Evolutionary conservation across 1,140 invertebrate genomes (phyloP), one percentile per base, ranked within the genome.

Genomic region (Aporrectodea caliginosa): DNA sequence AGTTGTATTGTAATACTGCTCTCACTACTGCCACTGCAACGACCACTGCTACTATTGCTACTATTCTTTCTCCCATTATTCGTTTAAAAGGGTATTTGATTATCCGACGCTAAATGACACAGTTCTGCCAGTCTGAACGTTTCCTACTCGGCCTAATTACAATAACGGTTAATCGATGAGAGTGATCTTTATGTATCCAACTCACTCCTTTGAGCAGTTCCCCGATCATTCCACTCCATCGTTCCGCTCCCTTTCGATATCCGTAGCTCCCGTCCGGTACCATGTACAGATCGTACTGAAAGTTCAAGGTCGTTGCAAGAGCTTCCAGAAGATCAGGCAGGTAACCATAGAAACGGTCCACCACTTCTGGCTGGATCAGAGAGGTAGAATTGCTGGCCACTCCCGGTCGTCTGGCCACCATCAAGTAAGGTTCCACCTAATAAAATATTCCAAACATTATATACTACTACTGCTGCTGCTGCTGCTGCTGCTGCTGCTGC

Each of bases 221-320:
- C 73, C 92, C 90, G 33, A 97, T 91, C 93, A 98, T 95, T 82
- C 95, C 96, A 84, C 92, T 93, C 95, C 95, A 98, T 84, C 93
- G 81, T 33, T 82, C 85, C 27, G 83, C 89, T 29, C 16, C 34
- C 69, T 77, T 69, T 32, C 69, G 32, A 43, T 77, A 75, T 0
- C 79, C 79, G 75, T 77, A 80, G 27, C 69, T 80, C 31, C 75
- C 75, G 68, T 80, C 79, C 27, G 75, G 75, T 12, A 73, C 75
- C n/a, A 72, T 32, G 35, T 76, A 35, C 16, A 77, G 34, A n/a
- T 80, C 79, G 68, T 77, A 80, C n/a, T 69, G 58, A 34, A 80
- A 77, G 31, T 73, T 73, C 33, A 80, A 31, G 16, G 27, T n/a
- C 1, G 35, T n/a, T 29, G 79, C 31, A 35, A 80, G 69, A n/a